Conservation (phyloP, 2,888 invertebrate species). For the Cosmia pyralina region DNA sequence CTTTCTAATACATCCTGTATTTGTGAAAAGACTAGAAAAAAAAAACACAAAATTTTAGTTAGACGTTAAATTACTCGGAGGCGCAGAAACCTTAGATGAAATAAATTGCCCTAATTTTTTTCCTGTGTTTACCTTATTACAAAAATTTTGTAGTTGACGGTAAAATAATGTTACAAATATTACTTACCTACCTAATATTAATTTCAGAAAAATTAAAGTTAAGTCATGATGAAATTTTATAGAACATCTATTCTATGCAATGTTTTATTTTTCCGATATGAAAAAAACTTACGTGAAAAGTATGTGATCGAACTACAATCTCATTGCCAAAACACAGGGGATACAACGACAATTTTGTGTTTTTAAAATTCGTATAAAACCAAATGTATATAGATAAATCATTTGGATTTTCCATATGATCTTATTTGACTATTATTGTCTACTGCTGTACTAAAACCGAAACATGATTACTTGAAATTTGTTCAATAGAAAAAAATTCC, state of each 20-base stretch:
- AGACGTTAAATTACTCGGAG: background rate
- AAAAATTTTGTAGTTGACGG: background rate
- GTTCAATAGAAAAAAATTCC: too few species aligned
- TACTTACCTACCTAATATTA: background rate
- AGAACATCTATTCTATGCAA: background rate
- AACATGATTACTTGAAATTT: too few species aligned
- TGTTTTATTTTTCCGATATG: background rate
- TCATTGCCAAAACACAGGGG: too few species aligned
- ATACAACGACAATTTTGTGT: too few species aligned
- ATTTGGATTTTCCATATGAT: too few species aligned
- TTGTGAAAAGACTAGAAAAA: too few species aligned
- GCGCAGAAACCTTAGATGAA: background rate
- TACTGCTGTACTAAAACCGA: too few species aligned
- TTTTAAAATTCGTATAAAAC: too few species aligned
- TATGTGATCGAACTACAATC: too few species aligned
- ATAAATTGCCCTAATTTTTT: slow-evolving; percentile 7
- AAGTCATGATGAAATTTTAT: background rate
- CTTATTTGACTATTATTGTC: too few species aligned
- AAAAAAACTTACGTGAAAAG: background rate
- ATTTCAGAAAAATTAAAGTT: slow-evolving; percentile 6
- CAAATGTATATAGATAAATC: too few species aligned
- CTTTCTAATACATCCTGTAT: too few species aligned
- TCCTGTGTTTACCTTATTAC: background rate
- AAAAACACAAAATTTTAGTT: background rate
- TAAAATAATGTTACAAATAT: slow-evolving; percentile 5